Evolutionary conservation across 1,140 invertebrate genomes (phyloP).

Genomic region (Philopotamus ludificatus): DNA sequence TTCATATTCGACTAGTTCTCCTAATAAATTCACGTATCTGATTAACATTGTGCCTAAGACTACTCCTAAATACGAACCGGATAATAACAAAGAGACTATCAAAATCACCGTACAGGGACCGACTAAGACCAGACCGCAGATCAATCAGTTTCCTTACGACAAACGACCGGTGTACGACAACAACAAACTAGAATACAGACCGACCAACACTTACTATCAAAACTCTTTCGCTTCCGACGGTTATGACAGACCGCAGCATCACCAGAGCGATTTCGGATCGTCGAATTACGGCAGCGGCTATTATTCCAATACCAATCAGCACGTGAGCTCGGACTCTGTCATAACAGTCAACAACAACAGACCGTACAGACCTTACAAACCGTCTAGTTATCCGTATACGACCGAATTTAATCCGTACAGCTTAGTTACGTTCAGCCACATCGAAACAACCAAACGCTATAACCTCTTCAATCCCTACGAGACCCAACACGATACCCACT

Average conservation of each 20-base stretch:
- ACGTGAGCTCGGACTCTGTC: constrained; percentile 16
- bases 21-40: constrained; percentile 33
- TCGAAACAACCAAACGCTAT: constrained; percentile 46
- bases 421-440: constrained; percentile 51
- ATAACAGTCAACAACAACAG: constrained; percentile 16
- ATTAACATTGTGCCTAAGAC: constrained; percentile 41
- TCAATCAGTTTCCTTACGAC: constrained; percentile 27
- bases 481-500: not conserved
- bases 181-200: constrained; percentile 38
- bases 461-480: constrained; percentile 10
- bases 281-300: not conserved
- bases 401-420: constrained; percentile 50
- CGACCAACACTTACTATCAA: constrained; percentile 3
- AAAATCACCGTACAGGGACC: constrained; percentile 40
- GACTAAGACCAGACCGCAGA: constrained; percentile 12
- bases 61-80: constrained; percentile 33
- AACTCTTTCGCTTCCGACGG: constrained; percentile 10
- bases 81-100: constrained; percentile 31
- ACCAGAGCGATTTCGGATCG: constrained; percentile 7
- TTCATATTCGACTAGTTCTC: constrained; percentile 25
- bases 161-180: constrained; percentile 39
- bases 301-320: constrained; percentile 14
- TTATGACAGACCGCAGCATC: constrained; percentile 15
- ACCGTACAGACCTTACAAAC: constrained; percentile 36
- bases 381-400: constrained; percentile 30